These are phyloP conservation scores for Phycodurus eques DNA, from an alignment of 2,113 vertebrate species.

Conservation along the genomic window DNA sequence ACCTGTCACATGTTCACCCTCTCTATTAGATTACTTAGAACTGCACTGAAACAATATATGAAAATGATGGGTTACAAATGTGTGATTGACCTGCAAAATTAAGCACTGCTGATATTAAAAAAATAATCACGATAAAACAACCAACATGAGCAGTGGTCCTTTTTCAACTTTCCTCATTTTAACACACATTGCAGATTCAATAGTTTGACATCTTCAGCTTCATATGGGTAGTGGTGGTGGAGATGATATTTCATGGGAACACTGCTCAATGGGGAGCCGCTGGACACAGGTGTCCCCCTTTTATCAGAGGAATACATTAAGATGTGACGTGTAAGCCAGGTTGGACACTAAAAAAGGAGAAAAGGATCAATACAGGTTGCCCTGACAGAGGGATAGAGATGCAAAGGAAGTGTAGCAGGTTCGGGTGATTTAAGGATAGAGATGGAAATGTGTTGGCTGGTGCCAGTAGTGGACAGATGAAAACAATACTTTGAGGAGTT, in stretches of 20 bases:
- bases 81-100: too few relatives aligned
- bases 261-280: conserved; percentile 49
- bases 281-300: conserved; percentile 74
- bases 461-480: too few relatives aligned
- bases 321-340: too few relatives aligned
- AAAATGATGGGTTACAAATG: too few relatives aligned
- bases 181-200: neutral
- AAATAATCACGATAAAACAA: neutral
- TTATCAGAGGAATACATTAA: conserved; percentile 66
- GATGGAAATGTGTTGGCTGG: conserved; percentile 69
- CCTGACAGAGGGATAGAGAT: too few relatives aligned
- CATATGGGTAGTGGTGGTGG: conserved; percentile 17
- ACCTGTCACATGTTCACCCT: too few relatives aligned
- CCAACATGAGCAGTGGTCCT: neutral
- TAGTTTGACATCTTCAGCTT: neutral
- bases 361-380: too few relatives aligned
- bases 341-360: too few relatives aligned
- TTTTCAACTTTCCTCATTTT: neutral
- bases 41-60: too few relatives aligned
- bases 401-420: too few relatives aligned
- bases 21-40: too few relatives aligned
- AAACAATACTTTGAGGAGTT: too few relatives aligned
- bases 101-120: neutral
- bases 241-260: neutral
- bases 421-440: conserved; percentile 56